Evolutionary conservation across 2,888 invertebrate species (phyloP).

Genomic region (Galeopsomyia nigrocyanea): DNA sequence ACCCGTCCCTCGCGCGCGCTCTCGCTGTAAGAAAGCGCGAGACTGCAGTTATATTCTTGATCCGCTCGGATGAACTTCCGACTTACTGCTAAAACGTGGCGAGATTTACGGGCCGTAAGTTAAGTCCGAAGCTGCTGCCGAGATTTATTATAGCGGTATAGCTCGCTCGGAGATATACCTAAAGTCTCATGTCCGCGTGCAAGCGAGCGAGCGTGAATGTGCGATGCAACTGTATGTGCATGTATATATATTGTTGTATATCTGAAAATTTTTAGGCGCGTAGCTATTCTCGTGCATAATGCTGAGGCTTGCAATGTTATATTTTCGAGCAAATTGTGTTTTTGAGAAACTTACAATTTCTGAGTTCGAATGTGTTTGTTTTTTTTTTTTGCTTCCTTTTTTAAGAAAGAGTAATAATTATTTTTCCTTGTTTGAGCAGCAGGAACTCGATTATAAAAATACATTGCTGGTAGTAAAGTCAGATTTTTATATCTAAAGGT

Average conservation of each 20-base stretch:
- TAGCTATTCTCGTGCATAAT: no score
- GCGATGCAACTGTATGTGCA: conserved; percentile 58
- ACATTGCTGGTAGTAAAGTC: no score
- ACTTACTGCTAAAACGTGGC: conserved; percentile 69
- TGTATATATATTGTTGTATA: conserved; percentile 27
- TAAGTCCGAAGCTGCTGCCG: conserved; percentile 58
- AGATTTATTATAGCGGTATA: conserved; percentile 64
- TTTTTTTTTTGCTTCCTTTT: no score
- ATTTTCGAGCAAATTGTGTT: no score
- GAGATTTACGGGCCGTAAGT: conserved; percentile 67
- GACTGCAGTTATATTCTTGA: conserved; percentile 48
- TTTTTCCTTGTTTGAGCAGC: no score
- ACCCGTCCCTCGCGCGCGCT: no score
- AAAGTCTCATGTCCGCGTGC: conserved; percentile 28
- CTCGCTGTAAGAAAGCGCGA: not conserved
- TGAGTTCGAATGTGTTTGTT: no score
- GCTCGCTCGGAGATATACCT: conserved; percentile 27
- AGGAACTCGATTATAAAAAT: no score
- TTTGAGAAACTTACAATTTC: no score
- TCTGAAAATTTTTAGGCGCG: conserved; percentile 33
- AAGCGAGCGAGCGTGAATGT: conserved; percentile 52
- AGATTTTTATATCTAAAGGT: no score
- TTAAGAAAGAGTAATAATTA: no score
- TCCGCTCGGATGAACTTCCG: conserved; percentile 63
- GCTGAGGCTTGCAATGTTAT: no score